Conservation (phyloP, 2,113 vertebrate species). For the Greenwoodochromis staneri region DNA sequence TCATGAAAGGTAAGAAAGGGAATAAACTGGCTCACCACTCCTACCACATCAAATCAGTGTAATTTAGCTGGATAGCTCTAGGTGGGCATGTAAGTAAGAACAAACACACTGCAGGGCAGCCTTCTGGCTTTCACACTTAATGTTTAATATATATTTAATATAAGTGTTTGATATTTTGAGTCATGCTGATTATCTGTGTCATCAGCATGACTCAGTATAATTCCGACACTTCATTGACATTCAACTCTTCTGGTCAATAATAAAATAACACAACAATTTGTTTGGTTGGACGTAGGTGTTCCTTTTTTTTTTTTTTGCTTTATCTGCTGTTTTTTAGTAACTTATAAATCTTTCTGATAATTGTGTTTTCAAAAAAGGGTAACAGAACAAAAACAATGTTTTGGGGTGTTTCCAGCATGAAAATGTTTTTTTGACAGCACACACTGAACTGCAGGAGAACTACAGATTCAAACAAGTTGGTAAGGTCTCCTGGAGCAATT, state of each 20-base stretch:
- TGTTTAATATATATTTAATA: background rate
- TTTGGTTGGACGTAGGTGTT: background rate
- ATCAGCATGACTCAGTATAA: background rate
- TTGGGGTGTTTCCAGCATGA: background rate
- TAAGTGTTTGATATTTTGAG: background rate
- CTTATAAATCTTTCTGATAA: background rate
- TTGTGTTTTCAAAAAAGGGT: background rate
- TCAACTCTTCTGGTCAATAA: background rate
- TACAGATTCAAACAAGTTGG: background rate
- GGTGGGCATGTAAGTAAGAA: background rate
- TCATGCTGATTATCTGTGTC: background rate
- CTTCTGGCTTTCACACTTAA: background rate
- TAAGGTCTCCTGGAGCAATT: background rate
- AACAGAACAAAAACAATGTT: background rate
- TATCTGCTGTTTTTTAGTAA: background rate
- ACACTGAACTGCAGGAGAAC: background rate
- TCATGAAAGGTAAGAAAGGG: background rate
- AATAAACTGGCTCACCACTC: background rate
- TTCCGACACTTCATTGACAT: background rate
- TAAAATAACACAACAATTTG: background rate
- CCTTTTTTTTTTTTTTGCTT: background rate
- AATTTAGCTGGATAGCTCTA: background rate
- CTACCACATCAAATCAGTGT: background rate
- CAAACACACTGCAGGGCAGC: background rate
- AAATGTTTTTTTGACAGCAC: background rate